These are phyloP conservation scores for Taxidea taxus DNA, from an alignment of 2,113 vertebrate species.

Conservation along the genomic window DNA sequence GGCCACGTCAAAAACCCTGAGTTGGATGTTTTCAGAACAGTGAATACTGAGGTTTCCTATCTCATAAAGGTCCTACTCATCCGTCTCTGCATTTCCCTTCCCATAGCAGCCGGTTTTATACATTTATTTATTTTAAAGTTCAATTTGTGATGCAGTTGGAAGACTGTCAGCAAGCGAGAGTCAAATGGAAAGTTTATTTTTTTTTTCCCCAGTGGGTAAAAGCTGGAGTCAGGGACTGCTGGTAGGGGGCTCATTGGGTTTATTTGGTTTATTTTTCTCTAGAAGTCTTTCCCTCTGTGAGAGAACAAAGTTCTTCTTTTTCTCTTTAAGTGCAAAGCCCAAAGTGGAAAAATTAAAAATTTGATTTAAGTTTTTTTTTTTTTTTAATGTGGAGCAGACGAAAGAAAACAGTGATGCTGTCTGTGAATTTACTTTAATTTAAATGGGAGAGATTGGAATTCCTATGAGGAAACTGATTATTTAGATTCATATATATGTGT, in stretches of 20 bases:
- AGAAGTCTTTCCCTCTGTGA: constrained; percentile 46
- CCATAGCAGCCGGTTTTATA: constrained; percentile 48
- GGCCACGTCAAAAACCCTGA: background rate
- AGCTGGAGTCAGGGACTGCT: background rate
- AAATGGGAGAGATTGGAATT: constrained; percentile 17
- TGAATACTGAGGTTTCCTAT: background rate
- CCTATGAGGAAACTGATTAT: background rate
- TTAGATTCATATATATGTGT: background rate
- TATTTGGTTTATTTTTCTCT: constrained; percentile 66
- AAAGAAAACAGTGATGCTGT: constrained; percentile 32
- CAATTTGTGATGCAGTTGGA: constrained; percentile 68
- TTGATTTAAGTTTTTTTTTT: constrained; percentile 18
- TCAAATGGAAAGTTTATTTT: constrained; percentile 65
- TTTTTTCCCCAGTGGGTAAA: constrained; percentile 36
- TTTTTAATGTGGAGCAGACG: background rate
- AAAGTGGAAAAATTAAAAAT: constrained; percentile 58
- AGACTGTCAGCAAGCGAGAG: constrained; percentile 63
- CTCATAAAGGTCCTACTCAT: background rate
- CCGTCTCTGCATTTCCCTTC: constrained; percentile 7
- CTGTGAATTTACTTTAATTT: constrained; percentile 44
- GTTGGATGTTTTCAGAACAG: background rate
- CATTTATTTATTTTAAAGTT: constrained; percentile 71
- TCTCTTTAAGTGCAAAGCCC: constrained; percentile 48
- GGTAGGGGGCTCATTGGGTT: constrained; percentile 67
- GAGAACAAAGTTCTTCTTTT: constrained; percentile 58